These are phyloP conservation scores for Tenrec ecaudatus DNA, from an alignment of 2,113 vertebrate species.

Conservation along the genomic window DNA sequence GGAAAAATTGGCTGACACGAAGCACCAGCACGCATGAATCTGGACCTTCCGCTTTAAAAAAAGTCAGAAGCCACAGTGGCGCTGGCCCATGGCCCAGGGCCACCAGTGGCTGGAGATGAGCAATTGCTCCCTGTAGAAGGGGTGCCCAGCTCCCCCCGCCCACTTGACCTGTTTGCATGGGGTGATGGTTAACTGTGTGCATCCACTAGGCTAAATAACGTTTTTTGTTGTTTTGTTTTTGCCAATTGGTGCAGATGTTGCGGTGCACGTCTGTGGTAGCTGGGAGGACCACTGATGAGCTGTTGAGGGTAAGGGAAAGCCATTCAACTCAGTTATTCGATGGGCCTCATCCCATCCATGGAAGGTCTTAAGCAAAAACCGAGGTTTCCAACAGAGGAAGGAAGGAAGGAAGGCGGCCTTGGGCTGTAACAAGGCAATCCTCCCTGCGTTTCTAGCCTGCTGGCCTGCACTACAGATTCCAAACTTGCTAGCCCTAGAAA, in stretches of 20 bases:
- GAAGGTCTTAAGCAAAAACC: neutral
- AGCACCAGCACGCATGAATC: neutral
- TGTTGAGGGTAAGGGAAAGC: neutral
- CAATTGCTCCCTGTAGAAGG: neutral
- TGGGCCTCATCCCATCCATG: neutral
- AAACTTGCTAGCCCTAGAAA: neutral
- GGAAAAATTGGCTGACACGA: neutral
- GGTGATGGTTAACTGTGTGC: neutral
- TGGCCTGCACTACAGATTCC: neutral
- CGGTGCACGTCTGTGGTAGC: neutral
- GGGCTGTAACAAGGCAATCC: neutral
- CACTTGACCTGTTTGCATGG: no score
- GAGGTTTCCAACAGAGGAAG: neutral
- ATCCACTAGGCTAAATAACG: neutral
- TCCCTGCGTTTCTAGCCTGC: neutral
- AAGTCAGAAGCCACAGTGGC: neutral
- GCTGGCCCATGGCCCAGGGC: neutral
- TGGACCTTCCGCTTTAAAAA: neutral
- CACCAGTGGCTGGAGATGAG: neutral
- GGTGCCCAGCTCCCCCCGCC: neutral
- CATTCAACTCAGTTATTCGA: neutral
- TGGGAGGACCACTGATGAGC: neutral
- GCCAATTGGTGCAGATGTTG: neutral
- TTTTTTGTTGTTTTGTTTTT: neutral
- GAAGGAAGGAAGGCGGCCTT: neutral